Percentiles rank a stretch among this genome's conserved stretches.
phyloP scores from a whole-genome alignment of 2,888 invertebrate genomes.

The Yponomeuta malinellus region DNA sequence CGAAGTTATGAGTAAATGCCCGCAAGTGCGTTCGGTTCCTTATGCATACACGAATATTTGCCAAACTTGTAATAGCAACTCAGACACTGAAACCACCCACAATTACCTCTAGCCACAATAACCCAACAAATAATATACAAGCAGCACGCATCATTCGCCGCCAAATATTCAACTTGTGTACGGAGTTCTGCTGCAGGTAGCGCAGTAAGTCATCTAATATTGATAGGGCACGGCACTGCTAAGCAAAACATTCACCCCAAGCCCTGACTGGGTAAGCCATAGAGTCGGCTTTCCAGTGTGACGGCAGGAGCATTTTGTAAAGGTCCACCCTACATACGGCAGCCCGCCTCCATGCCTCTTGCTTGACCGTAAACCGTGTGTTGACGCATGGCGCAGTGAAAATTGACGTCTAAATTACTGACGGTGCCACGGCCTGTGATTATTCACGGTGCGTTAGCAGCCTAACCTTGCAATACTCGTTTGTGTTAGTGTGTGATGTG shows the following conservation, averaged over 20 bases:
- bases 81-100: not conserved
- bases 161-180: not conserved
- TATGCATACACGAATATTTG: too few species aligned
- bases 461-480: not conserved
- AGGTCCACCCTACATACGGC: slow-evolving; percentile 1
- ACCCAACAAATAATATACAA: not conserved
- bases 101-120: not conserved
- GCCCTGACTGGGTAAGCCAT: not conserved
- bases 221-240: slow-evolving; percentile 31
- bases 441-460: slow-evolving; percentile 19
- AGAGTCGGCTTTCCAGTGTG: not conserved
- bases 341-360: slow-evolving; percentile 17
- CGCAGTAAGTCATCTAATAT: slow-evolving; percentile 44
- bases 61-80: not conserved
- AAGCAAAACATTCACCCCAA: not conserved
- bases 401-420: slow-evolving; percentile 24
- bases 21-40: too few species aligned
- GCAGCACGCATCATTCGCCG: not conserved
- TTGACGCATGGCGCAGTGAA: slow-evolving; percentile 6
- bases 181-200: not conserved
- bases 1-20: too few species aligned
- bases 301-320: not conserved
- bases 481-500: not conserved
- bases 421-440: slow-evolving; percentile 1
- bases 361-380: slow-evolving; percentile 23